These are phyloP conservation scores for Biston stratarius DNA, from an alignment of 2,888 invertebrate species.

Conservation along the genomic window DNA sequence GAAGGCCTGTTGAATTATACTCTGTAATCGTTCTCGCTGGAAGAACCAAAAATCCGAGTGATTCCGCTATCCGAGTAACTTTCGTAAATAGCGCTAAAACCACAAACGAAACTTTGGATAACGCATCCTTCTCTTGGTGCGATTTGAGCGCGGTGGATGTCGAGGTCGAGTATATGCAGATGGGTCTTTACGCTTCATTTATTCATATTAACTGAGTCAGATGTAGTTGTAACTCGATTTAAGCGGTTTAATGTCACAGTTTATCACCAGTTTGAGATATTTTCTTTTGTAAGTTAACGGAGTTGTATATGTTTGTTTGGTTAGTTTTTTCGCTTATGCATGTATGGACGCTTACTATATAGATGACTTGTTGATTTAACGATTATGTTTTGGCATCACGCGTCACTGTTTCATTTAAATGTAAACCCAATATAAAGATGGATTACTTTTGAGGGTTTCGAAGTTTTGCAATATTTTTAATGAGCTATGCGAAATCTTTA, in stretches of 20 bases:
- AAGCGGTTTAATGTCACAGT: conserved; percentile 39
- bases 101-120: not conserved
- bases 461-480: conserved; percentile 4
- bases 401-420: not conserved
- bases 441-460: not conserved
- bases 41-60: not conserved
- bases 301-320: conserved; percentile 43
- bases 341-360: conserved; percentile 17
- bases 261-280: conserved; percentile 40
- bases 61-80: not conserved
- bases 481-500: not conserved
- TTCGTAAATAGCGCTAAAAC: not conserved
- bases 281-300: conserved; percentile 42
- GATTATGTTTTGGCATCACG: not conserved
- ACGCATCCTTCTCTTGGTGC: not conserved
- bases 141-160: conserved; percentile 6
- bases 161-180: not conserved
- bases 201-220: conserved; percentile 48
- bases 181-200: conserved; percentile 30
- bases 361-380: conserved; percentile 12
- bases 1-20: not conserved
- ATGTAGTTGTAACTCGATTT: conserved; percentile 44
- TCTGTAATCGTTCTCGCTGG: not conserved
- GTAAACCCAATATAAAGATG: not conserved
- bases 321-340: conserved; percentile 43